phyloP scores from a whole-genome alignment of 2,797 vertebrate genomes.

The Malurus leucopterus region DNA sequence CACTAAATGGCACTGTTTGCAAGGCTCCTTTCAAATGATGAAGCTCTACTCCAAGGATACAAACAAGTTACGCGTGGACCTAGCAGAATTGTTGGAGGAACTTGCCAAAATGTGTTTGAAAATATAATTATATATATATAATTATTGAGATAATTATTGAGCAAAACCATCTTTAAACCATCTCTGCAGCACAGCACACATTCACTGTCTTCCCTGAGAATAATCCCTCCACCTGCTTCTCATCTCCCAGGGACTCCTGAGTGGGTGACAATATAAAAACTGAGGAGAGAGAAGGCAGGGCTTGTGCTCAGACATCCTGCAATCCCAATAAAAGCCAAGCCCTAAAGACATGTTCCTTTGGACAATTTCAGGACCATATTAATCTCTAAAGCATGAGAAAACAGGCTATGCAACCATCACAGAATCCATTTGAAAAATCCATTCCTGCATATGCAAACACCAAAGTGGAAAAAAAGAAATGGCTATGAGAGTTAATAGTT shows the following conservation, averaged over 20 bases:
- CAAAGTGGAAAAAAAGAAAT: neutral
- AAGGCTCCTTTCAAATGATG: neutral
- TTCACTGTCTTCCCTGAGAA: neutral
- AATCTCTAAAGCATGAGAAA: rapidly evolving
- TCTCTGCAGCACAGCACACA: neutral
- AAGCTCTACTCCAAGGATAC: neutral
- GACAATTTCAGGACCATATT: neutral
- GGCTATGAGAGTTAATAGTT: neutral
- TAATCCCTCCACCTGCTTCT: neutral
- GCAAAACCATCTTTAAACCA: neutral
- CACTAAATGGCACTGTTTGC: neutral
- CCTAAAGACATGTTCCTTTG: neutral
- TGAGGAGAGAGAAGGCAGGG: rapidly evolving
- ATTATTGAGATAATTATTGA: neutral
- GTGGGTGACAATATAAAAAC: neutral
- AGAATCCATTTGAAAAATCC: neutral
- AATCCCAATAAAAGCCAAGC: neutral
- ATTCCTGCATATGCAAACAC: rapidly evolving
- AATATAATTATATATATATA: no score
- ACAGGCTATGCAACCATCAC: rapidly evolving
- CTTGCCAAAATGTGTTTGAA: neutral
- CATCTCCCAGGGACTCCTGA: neutral
- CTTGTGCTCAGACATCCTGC: neutral
- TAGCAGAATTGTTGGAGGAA: neutral
- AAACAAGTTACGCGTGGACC: rapidly evolving